A percentile compares a stretch with the other conserved stretches of the same genome.
phyloP scores from a whole-genome alignment of 2,797 vertebrate species.

The Antrozous pallidus region DNA sequence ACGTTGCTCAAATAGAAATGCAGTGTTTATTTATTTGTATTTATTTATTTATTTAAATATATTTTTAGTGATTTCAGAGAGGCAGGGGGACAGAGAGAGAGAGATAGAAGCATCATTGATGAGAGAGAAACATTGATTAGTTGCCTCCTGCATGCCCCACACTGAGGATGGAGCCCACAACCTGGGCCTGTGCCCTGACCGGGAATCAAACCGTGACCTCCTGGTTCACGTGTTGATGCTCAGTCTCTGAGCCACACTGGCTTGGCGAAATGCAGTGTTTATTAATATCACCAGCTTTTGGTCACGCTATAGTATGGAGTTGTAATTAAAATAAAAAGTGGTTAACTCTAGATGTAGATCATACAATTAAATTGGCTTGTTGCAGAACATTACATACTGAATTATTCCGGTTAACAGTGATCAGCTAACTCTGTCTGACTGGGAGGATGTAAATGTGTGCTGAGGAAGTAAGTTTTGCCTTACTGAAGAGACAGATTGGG shows the following conservation, averaged over 20 bases:
- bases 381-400: not conserved
- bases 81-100: too few species aligned
- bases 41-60: too few species aligned
- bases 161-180: too few species aligned
- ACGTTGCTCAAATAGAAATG: not conserved
- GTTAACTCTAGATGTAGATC: not conserved
- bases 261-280: not conserved
- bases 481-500: not conserved
- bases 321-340: not conserved
- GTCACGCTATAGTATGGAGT: not conserved
- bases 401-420: not conserved
- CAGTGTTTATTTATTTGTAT: not conserved
- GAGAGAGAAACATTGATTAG: too few species aligned
- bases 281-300: not conserved
- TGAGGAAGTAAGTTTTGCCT: not conserved
- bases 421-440: not conserved
- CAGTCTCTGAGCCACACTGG: too few species aligned
- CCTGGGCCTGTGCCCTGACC: too few species aligned
- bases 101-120: not conserved
- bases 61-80: too few species aligned
- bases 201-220: too few species aligned
- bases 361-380: not conserved
- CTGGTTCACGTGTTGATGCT: too few species aligned
- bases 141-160: too few species aligned
- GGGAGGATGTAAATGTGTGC: not conserved